A percentile compares a stretch with the other conserved stretches of the same genome.
phyloP scores from a whole-genome alignment of 1,140 invertebrate species.

The Dreissena polymorpha region DNA sequence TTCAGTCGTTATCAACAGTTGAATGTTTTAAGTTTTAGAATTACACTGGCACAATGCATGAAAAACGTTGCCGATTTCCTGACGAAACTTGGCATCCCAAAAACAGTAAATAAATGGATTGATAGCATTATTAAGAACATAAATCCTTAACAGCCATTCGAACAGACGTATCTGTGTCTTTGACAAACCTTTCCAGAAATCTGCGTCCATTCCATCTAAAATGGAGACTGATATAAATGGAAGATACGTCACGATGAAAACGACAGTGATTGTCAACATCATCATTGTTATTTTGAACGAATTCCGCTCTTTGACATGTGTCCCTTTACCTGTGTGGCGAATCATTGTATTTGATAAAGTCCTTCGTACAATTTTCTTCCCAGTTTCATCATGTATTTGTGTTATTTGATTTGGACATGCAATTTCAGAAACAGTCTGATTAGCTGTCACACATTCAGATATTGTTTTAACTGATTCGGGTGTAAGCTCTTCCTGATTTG shows the following conservation, averaged over 20 bases:
- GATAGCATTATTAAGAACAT: constrained; percentile 63
- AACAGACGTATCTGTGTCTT: not conserved
- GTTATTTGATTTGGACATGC: not conserved
- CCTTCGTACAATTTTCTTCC: not conserved
- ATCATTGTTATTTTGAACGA: constrained; percentile 56
- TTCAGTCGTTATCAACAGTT: too few relatives aligned
- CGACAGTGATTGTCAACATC: constrained; percentile 59
- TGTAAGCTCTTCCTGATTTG: not conserved
- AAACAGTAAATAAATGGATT: constrained; percentile 67
- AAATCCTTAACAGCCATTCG: constrained; percentile 59
- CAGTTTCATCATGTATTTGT: too few relatives aligned
- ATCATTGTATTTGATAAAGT: not conserved
- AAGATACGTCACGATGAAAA: constrained; percentile 61
- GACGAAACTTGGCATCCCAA: constrained; percentile 35
- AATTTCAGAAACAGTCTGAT: not conserved
- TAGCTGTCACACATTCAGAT: not conserved
- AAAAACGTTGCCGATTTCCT: not conserved
- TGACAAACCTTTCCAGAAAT: constrained; percentile 26
- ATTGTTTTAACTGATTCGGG: not conserved
- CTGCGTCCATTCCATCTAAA: constrained; percentile 39
- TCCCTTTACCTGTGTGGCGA: not conserved
- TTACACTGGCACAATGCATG: too few relatives aligned
- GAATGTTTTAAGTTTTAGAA: too few relatives aligned
- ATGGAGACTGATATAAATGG: constrained; percentile 59
- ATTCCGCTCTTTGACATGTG: constrained; percentile 17